Percentiles rank a stretch among this genome's conserved stretches.
Evolutionary conservation across 2,888 invertebrate genomes (phyloP).

Genomic region (Phortica magna): DNA sequence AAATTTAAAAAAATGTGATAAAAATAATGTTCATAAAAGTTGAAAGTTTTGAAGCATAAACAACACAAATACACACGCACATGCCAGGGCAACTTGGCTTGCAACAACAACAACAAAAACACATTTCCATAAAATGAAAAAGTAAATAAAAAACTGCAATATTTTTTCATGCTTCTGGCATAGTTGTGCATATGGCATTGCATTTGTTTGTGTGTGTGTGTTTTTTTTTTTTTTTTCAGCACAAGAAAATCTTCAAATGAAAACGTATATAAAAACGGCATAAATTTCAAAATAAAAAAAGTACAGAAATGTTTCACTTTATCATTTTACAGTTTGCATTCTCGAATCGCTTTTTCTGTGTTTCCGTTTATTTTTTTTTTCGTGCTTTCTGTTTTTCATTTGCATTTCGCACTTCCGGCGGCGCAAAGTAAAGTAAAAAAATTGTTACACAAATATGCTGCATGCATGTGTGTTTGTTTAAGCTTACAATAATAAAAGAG

Average conservation of each 20-base stretch:
- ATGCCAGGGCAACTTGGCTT: too few relatives aligned
- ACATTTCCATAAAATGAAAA: conserved; percentile 45
- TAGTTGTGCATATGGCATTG: neutral
- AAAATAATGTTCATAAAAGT: neutral
- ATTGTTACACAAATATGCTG: too few relatives aligned
- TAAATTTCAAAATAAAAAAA: neutral
- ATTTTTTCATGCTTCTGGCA: neutral
- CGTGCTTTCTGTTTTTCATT: conserved; percentile 1
- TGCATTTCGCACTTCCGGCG: conserved; percentile 28
- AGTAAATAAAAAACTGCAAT: neutral
- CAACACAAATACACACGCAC: neutral
- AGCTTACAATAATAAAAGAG: neutral
- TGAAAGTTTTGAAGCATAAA: neutral
- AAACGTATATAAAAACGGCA: neutral
- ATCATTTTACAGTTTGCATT: too few relatives aligned
- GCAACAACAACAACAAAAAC: neutral
- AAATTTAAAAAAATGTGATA: neutral
- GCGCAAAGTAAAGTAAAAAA: neutral
- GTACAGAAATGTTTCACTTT: too few relatives aligned
- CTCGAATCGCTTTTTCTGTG: neutral
- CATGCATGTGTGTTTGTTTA: too few relatives aligned
- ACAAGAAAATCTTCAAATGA: too few relatives aligned
- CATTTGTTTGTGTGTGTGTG: neutral
- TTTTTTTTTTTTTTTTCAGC: neutral
- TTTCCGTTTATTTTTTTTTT: neutral